phyloP scores from a whole-genome alignment of 64 coral and sea anemone genomes.

The Acropora yongei region DNA sequence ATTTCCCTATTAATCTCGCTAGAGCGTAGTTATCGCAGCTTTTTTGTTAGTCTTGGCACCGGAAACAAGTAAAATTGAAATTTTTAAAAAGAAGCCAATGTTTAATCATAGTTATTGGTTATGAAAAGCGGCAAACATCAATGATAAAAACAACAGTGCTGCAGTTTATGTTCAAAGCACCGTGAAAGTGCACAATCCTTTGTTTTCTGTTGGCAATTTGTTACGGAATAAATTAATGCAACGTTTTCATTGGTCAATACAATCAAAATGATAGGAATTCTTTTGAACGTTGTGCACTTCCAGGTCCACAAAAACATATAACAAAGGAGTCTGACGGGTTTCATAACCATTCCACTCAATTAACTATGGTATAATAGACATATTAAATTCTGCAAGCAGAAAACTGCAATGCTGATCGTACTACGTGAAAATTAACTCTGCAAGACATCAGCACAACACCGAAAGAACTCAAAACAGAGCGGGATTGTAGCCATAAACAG shows the following conservation, averaged over 20 bases:
- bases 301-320: neutral
- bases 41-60: conserved; percentile 1
- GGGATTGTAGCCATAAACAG: no score
- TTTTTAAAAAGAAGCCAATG: neutral
- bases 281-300: neutral
- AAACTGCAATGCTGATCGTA: no score
- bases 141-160: no score
- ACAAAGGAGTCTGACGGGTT: neutral
- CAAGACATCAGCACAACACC: no score
- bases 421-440: no score
- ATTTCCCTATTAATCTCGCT: neutral
- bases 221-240: neutral
- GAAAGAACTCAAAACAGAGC: no score
- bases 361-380: no score
- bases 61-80: neutral
- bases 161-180: no score
- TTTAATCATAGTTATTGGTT: neutral
- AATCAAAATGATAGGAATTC: neutral
- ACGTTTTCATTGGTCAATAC: conserved; percentile 1
- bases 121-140: no score
- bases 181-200: no score
- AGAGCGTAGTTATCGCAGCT: neutral
- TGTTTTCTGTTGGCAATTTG: no score
- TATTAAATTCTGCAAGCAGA: no score
- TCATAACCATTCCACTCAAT: neutral